Evolutionary conservation across 2,888 invertebrate genomes (phyloP).

Genomic region (Notodonta ziczac): DNA sequence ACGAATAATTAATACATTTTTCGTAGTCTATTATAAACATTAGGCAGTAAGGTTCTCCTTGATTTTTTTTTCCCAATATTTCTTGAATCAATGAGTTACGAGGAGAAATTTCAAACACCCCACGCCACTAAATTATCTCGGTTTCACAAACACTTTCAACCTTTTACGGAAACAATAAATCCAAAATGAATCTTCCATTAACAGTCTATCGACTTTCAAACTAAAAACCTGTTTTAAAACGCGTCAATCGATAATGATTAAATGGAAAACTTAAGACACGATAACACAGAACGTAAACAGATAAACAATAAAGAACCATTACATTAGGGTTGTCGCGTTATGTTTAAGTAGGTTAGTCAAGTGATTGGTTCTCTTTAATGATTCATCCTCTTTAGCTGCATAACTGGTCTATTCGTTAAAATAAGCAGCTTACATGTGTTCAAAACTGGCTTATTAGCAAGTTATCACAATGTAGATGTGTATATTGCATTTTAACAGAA

Average conservation of each 20-base stretch:
- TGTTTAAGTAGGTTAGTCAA: too few species aligned
- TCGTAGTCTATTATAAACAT: too few species aligned
- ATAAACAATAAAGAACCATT: not conserved
- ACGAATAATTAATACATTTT: too few species aligned
- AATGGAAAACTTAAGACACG: slow-evolving; percentile 23
- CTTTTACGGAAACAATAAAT: not conserved
- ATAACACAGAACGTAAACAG: slow-evolving; percentile 12
- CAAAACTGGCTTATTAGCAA: too few species aligned
- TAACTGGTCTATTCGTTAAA: too few species aligned
- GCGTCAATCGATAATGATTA: slow-evolving; percentile 4
- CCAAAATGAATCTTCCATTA: slow-evolving; percentile 8
- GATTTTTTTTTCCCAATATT: too few species aligned
- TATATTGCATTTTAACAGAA: too few species aligned
- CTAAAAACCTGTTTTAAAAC: slow-evolving; percentile 14
- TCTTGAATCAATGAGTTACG: too few species aligned
- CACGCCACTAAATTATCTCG: not conserved
- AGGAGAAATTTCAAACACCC: not conserved
- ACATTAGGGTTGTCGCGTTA: not conserved
- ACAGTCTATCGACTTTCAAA: slow-evolving; percentile 7
- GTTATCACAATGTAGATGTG: too few species aligned
- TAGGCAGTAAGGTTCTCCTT: not conserved
- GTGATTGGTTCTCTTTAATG: too few species aligned
- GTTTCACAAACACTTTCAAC: not conserved
- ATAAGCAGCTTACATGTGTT: too few species aligned
- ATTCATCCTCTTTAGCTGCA: too few species aligned